Evolutionary conservation across 2,888 invertebrate species (phyloP).

Genomic region (Neoaliturus tenellus): DNA sequence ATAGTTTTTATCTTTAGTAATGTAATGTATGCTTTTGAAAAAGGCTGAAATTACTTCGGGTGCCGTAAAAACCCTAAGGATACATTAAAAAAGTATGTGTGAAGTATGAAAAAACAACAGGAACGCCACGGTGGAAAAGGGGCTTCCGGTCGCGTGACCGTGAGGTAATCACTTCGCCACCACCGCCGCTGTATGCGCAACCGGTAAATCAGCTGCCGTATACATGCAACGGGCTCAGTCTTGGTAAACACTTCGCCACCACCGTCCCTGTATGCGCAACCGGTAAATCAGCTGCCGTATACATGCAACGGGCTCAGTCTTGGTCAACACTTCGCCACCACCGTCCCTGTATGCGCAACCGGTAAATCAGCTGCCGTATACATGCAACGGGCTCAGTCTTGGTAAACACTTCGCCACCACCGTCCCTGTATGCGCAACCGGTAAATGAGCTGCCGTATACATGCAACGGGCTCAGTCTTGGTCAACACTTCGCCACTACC

Average conservation of each 20-base stretch:
- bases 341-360: background rate
- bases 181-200: background rate
- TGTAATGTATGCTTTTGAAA: too few species aligned
- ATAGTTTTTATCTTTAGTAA: too few species aligned
- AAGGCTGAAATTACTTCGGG: too few species aligned
- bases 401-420: background rate
- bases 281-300: background rate
- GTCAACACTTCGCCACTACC: background rate
- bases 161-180: background rate
- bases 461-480: too few species aligned
- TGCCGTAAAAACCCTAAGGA: background rate
- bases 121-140: background rate
- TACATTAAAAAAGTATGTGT: background rate
- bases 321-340: background rate
- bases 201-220: background rate
- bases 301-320: background rate
- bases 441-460: background rate
- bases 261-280: background rate
- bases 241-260: background rate
- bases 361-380: background rate
- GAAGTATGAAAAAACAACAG: background rate
- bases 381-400: too few species aligned
- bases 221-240: background rate
- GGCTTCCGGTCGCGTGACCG: constrained; percentile 3
- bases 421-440: too few species aligned